Evolutionary conservation across 1,140 invertebrate genomes (phyloP).

Genomic region (Heliconius eleuchia): DNA sequence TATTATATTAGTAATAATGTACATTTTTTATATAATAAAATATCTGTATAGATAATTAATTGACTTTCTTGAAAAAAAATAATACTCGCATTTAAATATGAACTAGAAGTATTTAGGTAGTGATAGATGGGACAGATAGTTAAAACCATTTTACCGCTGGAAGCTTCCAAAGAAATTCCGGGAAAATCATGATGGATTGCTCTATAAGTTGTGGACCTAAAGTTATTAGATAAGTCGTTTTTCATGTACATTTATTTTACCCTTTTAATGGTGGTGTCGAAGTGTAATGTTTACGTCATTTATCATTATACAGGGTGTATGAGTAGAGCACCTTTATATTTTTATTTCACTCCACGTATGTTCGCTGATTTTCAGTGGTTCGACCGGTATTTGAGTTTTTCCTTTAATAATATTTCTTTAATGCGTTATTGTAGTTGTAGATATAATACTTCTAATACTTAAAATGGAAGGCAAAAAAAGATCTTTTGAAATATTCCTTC

Average conservation of each 20-base stretch:
- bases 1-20: too few species aligned
- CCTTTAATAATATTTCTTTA: too few species aligned
- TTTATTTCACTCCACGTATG: too few species aligned
- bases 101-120: neutral
- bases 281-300: neutral
- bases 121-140: slow-evolving; percentile 28
- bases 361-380: too few species aligned
- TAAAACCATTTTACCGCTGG: slow-evolving; percentile 7
- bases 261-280: neutral
- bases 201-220: slow-evolving; percentile 19
- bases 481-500: too few species aligned
- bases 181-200: slow-evolving; percentile 28
- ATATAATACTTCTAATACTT: too few species aligned
- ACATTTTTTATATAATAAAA: too few species aligned
- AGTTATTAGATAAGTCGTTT: slow-evolving; percentile 29
- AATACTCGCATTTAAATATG: neutral
- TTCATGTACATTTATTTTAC: slow-evolving; percentile 23
- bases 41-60: neutral
- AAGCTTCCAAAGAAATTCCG: slow-evolving; percentile 23
- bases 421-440: too few species aligned
- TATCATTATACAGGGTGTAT: neutral
- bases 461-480: too few species aligned
- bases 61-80: neutral
- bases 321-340: too few species aligned
- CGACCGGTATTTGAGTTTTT: too few species aligned